A percentile compares a stretch with the other conserved stretches of the same genome.
Conservation (phyloP, 2,113 vertebrate genomes). For the Thryonomys swinderianus region DNA sequence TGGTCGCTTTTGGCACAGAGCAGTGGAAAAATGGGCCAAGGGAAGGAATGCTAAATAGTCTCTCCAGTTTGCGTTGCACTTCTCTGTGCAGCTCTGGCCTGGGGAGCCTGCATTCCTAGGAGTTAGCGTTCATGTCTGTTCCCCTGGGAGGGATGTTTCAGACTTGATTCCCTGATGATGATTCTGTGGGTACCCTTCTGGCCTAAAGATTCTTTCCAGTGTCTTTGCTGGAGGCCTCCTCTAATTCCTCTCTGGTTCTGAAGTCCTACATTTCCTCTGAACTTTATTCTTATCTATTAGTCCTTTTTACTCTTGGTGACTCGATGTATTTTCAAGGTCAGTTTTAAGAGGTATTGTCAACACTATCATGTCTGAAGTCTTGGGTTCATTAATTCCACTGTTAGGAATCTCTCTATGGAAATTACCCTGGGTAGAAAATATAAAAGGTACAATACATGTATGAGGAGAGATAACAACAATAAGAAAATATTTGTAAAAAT, state of each 20-base stretch:
- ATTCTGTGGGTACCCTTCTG: background rate
- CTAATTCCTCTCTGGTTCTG: background rate
- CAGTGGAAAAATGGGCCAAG: background rate
- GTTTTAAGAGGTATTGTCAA: background rate
- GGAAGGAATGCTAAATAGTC: constrained; percentile 58
- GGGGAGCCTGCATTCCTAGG: background rate
- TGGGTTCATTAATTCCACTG: background rate
- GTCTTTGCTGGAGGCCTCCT: background rate
- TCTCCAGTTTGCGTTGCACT: constrained; percentile 10
- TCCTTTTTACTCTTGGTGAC: background rate
- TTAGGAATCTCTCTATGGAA: constrained; percentile 18
- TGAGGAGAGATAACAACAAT: constrained; percentile 8
- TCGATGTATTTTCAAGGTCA: background rate
- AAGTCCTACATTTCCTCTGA: background rate
- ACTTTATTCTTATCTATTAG: background rate
- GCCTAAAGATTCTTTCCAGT: background rate
- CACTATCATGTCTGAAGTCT: background rate
- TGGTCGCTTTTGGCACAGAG: constrained; percentile 52
- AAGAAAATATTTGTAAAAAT: background rate
- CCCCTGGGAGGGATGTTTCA: background rate
- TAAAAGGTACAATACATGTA: background rate
- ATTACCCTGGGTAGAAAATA: background rate
- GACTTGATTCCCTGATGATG: background rate
- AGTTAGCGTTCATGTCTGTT: background rate
- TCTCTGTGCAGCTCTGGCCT: background rate